Conservation (phyloP, 2,113 vertebrate genomes). For the Labeo catla region DNA sequence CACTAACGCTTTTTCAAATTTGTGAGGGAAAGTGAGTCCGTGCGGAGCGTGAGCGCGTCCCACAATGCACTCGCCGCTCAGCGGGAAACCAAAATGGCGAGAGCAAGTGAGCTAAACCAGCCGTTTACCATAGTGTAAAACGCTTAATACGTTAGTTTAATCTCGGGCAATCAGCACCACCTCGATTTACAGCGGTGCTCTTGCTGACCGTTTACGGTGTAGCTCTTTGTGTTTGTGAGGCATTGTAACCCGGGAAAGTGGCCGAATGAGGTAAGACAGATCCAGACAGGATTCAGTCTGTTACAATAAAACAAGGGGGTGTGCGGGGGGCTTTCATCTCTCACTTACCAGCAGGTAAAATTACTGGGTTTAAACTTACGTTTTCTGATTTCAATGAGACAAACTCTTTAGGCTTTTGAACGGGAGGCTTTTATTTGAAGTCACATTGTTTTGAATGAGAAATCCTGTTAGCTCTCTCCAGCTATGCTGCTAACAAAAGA, state of each 20-base stretch:
- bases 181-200: background rate
- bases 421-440: background rate
- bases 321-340: slow-evolving; percentile 57
- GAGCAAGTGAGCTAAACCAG: slow-evolving; percentile 72
- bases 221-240: slow-evolving; percentile 69
- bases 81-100: slow-evolving; percentile 97
- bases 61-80: slow-evolving; percentile 86
- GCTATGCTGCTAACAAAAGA: slow-evolving; percentile 56
- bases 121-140: slow-evolving; percentile 77
- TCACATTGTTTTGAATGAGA: slow-evolving; percentile 23
- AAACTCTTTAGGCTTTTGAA: slow-evolving; percentile 43
- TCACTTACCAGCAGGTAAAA: background rate
- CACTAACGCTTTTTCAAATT: slow-evolving; percentile 47
- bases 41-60: slow-evolving; percentile 70
- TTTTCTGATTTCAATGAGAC: slow-evolving; percentile 46
- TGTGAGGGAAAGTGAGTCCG: slow-evolving; percentile 41
- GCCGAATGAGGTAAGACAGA: slow-evolving; percentile 86
- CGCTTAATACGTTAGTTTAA: slow-evolving; percentile 25
- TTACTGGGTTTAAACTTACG: background rate
- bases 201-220: background rate
- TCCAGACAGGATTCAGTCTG: slow-evolving; percentile 64
- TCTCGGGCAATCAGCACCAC: background rate
- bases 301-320: slow-evolving; percentile 63
- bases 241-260: slow-evolving; percentile 77
- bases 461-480: slow-evolving; percentile 44